These are phyloP conservation scores for Lutjanus campechanus DNA, from an alignment of 2,797 vertebrate species.

Conservation along the genomic window DNA sequence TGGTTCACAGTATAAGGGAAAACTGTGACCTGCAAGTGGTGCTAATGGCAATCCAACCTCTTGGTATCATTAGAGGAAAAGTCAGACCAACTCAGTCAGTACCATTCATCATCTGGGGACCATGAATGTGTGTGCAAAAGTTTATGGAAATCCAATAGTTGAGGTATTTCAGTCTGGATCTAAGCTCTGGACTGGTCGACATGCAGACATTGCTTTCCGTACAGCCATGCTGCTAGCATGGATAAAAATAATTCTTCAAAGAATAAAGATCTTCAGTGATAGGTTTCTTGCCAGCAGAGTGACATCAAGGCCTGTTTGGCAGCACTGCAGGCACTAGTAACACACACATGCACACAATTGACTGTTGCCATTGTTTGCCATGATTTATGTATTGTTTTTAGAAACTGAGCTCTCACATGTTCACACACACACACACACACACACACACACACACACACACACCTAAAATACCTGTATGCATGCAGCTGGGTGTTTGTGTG, in stretches of 20 bases:
- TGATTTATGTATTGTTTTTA: conserved; percentile 60
- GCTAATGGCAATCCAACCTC: no score
- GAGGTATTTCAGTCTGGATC: neutral
- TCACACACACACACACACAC: conserved; percentile 5
- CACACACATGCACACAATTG: conserved; percentile 27
- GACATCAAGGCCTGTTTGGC: conserved; percentile 44
- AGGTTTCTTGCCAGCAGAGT: conserved; percentile 55
- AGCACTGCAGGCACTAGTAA: conserved; percentile 5
- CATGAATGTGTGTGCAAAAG: neutral
- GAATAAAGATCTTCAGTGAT: conserved; percentile 76
- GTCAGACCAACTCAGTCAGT: neutral
- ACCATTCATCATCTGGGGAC: neutral
- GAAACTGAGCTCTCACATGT: conserved; percentile 18
- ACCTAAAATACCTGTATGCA: conserved; percentile 30
- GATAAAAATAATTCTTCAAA: conserved; percentile 74
- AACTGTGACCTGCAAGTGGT: neutral
- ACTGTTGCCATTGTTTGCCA: conserved; percentile 28
- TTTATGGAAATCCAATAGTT: neutral
- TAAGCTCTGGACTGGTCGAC: neutral
- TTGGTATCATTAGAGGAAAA: neutral
- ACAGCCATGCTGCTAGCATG: neutral
- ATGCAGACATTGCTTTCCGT: no score
- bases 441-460: conserved; percentile 1
- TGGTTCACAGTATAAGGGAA: neutral
- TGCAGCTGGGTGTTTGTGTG: conserved; percentile 55